Conservation (phyloP, 2,113 vertebrate species). For the Zapus hudsonius region DNA sequence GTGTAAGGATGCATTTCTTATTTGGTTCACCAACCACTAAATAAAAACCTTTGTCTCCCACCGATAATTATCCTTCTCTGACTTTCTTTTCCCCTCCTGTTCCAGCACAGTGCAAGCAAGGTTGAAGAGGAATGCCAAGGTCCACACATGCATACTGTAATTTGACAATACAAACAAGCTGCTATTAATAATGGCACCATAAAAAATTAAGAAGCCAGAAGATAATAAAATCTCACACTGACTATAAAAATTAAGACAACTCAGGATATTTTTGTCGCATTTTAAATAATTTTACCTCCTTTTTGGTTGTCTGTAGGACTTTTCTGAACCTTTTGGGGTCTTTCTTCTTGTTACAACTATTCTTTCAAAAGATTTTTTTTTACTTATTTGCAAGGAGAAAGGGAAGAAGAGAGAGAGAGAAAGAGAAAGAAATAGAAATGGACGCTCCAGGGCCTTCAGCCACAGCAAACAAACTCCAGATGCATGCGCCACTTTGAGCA, state of each 20-base stretch:
- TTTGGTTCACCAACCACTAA: slow-evolving; percentile 21
- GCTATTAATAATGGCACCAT: not conserved
- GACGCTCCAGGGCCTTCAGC: no score
- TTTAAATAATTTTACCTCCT: slow-evolving; percentile 1
- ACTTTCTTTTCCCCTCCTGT: slow-evolving; percentile 18
- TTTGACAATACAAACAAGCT: slow-evolving; percentile 23
- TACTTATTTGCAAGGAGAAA: no score
- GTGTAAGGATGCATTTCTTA: not conserved
- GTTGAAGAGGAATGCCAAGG: not conserved
- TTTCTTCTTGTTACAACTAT: slow-evolving; percentile 34
- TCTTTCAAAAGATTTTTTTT: no score
- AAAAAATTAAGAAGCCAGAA: not conserved
- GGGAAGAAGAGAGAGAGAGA: no score
- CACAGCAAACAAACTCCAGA: no score
- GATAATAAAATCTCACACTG: not conserved
- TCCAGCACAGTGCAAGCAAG: not conserved
- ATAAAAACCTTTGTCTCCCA: not conserved
- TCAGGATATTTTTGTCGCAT: not conserved
- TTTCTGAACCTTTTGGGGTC: not conserved
- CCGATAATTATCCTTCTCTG: not conserved
- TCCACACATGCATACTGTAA: not conserved
- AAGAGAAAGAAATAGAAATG: no score
- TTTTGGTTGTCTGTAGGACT: slow-evolving; percentile 31
- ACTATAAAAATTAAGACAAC: not conserved
- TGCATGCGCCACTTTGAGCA: no score